Evolutionary conservation across 1,140 invertebrate genomes (phyloP).

Genomic region (Lanistes nyassanus): DNA sequence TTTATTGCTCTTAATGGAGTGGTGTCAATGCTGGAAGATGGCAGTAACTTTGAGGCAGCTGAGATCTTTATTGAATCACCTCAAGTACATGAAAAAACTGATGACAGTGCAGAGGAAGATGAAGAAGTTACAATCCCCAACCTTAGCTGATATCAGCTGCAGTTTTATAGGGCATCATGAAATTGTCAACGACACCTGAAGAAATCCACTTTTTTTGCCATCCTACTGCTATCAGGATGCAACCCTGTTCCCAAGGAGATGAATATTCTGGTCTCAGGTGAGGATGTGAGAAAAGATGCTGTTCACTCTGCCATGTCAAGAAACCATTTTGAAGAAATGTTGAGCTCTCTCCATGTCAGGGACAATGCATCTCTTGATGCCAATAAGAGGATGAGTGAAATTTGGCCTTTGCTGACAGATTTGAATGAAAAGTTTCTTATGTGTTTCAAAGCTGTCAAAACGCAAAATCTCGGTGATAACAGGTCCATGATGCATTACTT

Average conservation of each 20-base stretch:
- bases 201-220: conserved; percentile 14
- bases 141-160: no score
- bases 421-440: conserved; percentile 26
- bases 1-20: no score
- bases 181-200: conserved; percentile 3
- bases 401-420: conserved; percentile 20
- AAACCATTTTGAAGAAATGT: conserved; percentile 25
- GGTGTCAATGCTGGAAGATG: no score
- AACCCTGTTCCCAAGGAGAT: conserved; percentile 26
- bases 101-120: no score
- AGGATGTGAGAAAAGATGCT: conserved; percentile 23
- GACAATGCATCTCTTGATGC: conserved; percentile 27
- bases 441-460: conserved; percentile 11
- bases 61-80: no score
- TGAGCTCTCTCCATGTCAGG: conserved; percentile 22
- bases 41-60: no score
- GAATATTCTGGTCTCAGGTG: conserved; percentile 28
- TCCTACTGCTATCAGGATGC: conserved; percentile 23
- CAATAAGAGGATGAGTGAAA: conserved; percentile 26
- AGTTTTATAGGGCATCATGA: conserved; percentile 8
- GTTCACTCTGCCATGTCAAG: conserved; percentile 23
- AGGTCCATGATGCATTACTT: conserved; percentile 22
- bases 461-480: conserved; percentile 11
- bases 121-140: no score
- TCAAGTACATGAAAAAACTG: no score